Base-by-base conservation (phyloP, 2,797 vertebrate genomes). In the Oreortyx pictus region DNA sequence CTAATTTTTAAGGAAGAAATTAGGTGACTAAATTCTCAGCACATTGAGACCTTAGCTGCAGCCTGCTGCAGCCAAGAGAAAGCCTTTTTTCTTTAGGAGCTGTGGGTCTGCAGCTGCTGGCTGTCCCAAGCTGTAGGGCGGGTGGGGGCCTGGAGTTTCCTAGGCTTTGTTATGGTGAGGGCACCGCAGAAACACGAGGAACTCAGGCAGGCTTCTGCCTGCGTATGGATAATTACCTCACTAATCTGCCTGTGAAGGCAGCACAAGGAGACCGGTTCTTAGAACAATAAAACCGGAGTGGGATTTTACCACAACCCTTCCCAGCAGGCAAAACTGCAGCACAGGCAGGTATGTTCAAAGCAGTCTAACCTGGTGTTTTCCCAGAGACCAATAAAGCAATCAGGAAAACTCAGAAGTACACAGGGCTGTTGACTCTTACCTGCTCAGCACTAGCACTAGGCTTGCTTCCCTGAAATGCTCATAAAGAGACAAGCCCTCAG, bases 381-480 rank as follows among this genome's bases (percentile, higher is more conserved):
- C 11, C 15, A 14, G 39, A 17, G 31, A 65, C 46, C 31, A 60
- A 41, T 49, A 86, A 70, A 88, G 33, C 4, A 62, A 67, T 83
- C 16, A 49, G 25, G 27, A 25, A 65, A 56, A 56, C 8, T 62
- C n/a, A 59, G 35, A 64, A 57, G 19, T 75, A 60, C 7, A 6
- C 0, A 2, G 47, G 39, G 54, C 35, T 37, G 59, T 27, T 50
- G 62, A 23, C 13, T 22, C 44, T 87, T 64, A 52, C 43, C 52
- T 52, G 31, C 89, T 89, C 89, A 9, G 13, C 76, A 88, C 52
- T 33, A 46, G 52, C 33, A 12, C 72, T 89, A 10, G 0, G 19
- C n/a, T 76, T 8, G n/a, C n/a, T 94, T 94, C 84, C 88, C 75
- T 13, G 59, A 80, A 85, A 78, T 64, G 73, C 56, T 82, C 68